Evolutionary conservation across 2,113 vertebrate species (phyloP), one percentile per base, ranked within the genome.

Genomic region (Neoarius graeffei): DNA sequence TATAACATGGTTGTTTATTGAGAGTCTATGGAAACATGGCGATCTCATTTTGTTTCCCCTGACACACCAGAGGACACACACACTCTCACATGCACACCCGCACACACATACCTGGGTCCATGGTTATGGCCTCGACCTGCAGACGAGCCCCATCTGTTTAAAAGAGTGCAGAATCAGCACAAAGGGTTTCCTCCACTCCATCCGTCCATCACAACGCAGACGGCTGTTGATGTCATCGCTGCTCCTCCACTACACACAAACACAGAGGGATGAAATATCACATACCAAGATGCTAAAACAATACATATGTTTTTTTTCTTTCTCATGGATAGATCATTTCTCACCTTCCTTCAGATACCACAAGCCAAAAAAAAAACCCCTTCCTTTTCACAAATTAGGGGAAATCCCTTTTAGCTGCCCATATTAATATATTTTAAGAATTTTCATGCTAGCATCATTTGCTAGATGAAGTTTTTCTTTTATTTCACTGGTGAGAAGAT

Each of bases 1-100:
- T 89, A 90, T 84, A 81, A 62, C 81, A 84, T 81, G 67, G 86
- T 91, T 82, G 87, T 89, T 90, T 92, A 92, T 90, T 92, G 91
- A 90, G 84, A 87, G 62, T 60, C 87, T 83, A 73, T 83, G 90
- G 88, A 92, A 93, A 92, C 86, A 91, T 89, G 91, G 59, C 27
- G 14, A 81, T 88, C 73, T 74, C 77, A 59, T 90, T 86, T 86
- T 79, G 6, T 88, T 92, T 89, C 82, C 81, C 82, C 73, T 67
- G 59, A 50, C 50, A 35, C 48, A 20, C 52, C 7, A 9, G 69
- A 60, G 30, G 14, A 60, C 57, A 71, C 86, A 80, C 23, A 79
- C 77, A 81, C 60, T 59, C 86, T 73, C 79, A 87, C 64, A 71
- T 27, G 15, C 86, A 76, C 42, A 62, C 14, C 74, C 80, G 62